Conservation (phyloP, 2,888 invertebrate genomes). For the Drosophila kuntzei region DNA sequence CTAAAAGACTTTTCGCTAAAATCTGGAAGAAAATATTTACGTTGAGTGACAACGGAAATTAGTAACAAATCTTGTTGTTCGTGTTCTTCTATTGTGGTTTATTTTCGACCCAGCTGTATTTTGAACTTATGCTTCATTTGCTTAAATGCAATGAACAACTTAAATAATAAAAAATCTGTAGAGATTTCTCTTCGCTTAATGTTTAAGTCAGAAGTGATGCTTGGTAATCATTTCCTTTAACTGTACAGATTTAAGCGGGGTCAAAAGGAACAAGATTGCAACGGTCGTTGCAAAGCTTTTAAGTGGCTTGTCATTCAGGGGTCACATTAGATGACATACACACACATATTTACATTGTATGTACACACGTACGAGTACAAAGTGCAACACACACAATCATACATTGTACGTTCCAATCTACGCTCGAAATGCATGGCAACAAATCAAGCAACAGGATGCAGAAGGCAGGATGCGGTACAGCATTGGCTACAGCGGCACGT, state of each 20-base stretch:
- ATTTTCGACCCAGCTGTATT: too few relatives aligned
- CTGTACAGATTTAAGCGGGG: conserved; percentile 6
- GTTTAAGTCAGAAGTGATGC: conserved; percentile 1
- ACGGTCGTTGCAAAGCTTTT: conserved; percentile 17
- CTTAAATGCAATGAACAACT: neutral
- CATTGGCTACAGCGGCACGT: conserved; percentile 22
- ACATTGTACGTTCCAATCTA: conserved; percentile 16
- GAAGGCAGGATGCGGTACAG: conserved; percentile 12
- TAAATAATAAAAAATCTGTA: neutral
- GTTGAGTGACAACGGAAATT: too few relatives aligned
- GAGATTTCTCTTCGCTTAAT: neutral
- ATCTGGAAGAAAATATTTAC: too few relatives aligned
- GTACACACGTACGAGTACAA: neutral
- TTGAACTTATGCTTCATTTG: too few relatives aligned
- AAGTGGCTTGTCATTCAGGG: conserved; percentile 61
- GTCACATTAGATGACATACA: conserved; percentile 47
- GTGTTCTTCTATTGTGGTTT: too few relatives aligned
- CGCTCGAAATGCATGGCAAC: conserved; percentile 41
- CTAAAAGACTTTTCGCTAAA: too few relatives aligned
- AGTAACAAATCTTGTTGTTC: too few relatives aligned
- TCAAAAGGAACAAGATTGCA: neutral
- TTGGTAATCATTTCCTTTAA: conserved; percentile 2
- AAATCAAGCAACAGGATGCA: conserved; percentile 46
- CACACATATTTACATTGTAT: conserved; percentile 1
- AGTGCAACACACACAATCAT: neutral